Percentiles rank a stretch among this genome's conserved stretches.
phyloP scores from a whole-genome alignment of 2,888 invertebrate species.

The Hypomecis atomaria region DNA sequence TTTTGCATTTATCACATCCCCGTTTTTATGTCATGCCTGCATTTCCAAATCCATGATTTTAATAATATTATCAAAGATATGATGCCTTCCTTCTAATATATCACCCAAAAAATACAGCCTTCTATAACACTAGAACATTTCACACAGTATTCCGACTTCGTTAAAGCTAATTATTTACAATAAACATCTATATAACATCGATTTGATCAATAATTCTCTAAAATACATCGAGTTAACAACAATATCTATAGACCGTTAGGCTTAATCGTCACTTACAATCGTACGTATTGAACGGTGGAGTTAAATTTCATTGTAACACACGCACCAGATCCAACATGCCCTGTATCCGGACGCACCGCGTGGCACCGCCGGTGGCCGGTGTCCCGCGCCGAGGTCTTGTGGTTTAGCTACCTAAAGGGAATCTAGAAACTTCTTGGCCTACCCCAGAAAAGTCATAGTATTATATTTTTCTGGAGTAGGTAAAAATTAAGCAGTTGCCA shows the following conservation, averaged over 20 bases:
- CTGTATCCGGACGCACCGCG: constrained; percentile 6
- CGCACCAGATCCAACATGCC: constrained; percentile 24
- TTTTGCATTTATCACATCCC: constrained; percentile 77
- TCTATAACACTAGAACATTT: constrained; percentile 77
- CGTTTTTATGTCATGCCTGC: constrained; percentile 51
- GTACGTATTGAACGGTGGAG: constrained; percentile 60
- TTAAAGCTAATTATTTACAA: constrained; percentile 78
- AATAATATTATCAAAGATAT: constrained; percentile 79
- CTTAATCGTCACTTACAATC: constrained; percentile 70
- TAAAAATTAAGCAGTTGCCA: no score
- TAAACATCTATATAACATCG: constrained; percentile 85
- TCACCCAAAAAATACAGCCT: constrained; percentile 84
- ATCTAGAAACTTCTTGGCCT: no score
- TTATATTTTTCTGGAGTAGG: no score
- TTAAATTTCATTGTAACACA: constrained; percentile 20
- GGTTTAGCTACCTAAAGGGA: neutral
- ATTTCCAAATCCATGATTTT: constrained; percentile 50
- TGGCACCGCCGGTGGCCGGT: neutral
- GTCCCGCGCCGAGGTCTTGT: neutral
- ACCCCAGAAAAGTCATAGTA: no score
- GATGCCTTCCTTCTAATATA: constrained; percentile 77
- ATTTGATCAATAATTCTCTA: constrained; percentile 83
- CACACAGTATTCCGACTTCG: constrained; percentile 65
- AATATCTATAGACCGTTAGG: constrained; percentile 76
- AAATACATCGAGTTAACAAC: constrained; percentile 84